Conservation (phyloP, 1,140 invertebrate genomes). For the Sycobia sp. region DNA sequence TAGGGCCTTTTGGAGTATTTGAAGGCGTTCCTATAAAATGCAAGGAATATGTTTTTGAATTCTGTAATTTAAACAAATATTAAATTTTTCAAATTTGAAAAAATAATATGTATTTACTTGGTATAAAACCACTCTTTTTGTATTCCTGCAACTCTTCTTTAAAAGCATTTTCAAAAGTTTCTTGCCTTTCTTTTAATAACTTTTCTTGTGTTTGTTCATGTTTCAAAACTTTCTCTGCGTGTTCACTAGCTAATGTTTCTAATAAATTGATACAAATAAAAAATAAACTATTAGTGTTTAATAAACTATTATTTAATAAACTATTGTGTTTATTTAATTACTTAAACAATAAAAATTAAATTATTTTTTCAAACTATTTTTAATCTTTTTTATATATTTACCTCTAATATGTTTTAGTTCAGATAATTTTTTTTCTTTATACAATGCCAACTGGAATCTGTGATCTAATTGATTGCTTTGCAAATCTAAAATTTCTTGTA, state of each 20-base stretch:
- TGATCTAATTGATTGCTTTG: slow-evolving; percentile 68
- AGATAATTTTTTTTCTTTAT: slow-evolving; percentile 68
- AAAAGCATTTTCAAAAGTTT: slow-evolving; percentile 73
- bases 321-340: too few species aligned
- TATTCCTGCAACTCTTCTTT: slow-evolving; percentile 70
- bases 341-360: neutral
- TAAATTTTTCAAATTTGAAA: slow-evolving; percentile 20
- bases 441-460: slow-evolving; percentile 68
- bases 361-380: too few species aligned
- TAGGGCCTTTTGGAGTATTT: slow-evolving; percentile 49
- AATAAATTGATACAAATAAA: slow-evolving; percentile 41
- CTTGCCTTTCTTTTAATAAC: slow-evolving; percentile 68
- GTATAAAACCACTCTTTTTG: slow-evolving; percentile 67
- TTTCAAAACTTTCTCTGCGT: slow-evolving; percentile 64
- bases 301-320: too few species aligned
- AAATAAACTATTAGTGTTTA: neutral
- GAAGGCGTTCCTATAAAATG: slow-evolving; percentile 46
- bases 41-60: slow-evolving; percentile 15
- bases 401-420: slow-evolving; percentile 67
- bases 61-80: slow-evolving; percentile 25
- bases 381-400: slow-evolving; percentile 45
- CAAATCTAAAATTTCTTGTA: slow-evolving; percentile 70
- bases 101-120: slow-evolving; percentile 59
- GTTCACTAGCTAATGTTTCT: slow-evolving; percentile 66
- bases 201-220: slow-evolving; percentile 65